Evolutionary conservation across 2,888 invertebrate genomes (phyloP).

Genomic region (Parnassius mnemosyne): DNA sequence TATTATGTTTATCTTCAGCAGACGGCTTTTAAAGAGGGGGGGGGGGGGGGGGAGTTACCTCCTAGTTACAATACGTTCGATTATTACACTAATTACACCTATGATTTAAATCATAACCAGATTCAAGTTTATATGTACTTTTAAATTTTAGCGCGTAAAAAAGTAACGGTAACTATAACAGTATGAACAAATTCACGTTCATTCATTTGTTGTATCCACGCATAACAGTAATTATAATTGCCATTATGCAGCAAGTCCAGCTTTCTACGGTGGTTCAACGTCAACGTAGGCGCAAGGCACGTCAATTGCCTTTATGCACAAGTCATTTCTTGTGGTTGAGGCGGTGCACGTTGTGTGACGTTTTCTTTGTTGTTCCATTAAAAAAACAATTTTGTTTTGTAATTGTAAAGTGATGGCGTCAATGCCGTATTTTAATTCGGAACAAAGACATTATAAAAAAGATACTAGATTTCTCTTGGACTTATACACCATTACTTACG

Average conservation of each 20-base stretch:
- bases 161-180: conserved; percentile 57
- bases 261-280: conserved; percentile 77
- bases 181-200: conserved; percentile 53
- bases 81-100: no score
- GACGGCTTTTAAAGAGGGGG: no score
- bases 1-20: no score
- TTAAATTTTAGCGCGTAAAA: conserved; percentile 56
- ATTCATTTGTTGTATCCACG: conserved; percentile 52
- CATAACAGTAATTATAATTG: conserved; percentile 66
- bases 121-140: conserved; percentile 29
- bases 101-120: no score
- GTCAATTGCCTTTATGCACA: conserved; percentile 58
- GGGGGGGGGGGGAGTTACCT: no score
- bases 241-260: conserved; percentile 60
- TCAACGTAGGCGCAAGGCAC: conserved; percentile 41
- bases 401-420: conserved; percentile 62
- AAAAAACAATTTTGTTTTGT: conserved; percentile 28
- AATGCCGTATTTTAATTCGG: conserved; percentile 76
- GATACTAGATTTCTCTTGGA: conserved; percentile 91
- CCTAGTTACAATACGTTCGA: no score
- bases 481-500: conserved; percentile 92
- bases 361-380: conserved; percentile 27
- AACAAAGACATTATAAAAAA: conserved; percentile 91
- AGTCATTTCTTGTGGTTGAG: conserved; percentile 32
- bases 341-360: conserved; percentile 30